phyloP scores from a whole-genome alignment of 2,888 invertebrate genomes.

The Gasteruption jaculator region DNA sequence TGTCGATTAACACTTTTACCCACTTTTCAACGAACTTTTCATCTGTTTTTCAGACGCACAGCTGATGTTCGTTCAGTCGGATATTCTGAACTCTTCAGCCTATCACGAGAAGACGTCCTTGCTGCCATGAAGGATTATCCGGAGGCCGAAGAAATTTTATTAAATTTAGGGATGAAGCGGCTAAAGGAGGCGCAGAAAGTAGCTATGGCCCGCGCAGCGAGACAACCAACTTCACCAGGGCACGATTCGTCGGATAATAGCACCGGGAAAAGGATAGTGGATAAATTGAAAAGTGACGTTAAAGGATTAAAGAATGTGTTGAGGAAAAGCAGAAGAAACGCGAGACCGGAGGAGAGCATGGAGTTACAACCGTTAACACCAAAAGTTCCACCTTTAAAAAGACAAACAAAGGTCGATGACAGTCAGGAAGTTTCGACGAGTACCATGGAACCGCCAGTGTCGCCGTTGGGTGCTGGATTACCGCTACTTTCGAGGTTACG shows the following conservation, averaged over 20 bases:
- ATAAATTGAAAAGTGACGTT: slow-evolving; percentile 79
- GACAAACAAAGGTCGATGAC: slow-evolving; percentile 53
- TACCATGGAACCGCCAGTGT: slow-evolving; percentile 61
- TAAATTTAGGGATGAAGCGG: slow-evolving; percentile 79
- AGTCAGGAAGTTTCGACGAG: slow-evolving; percentile 39
- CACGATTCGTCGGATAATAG: slow-evolving; percentile 60
- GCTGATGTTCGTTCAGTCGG: slow-evolving; percentile 95
- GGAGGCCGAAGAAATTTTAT: slow-evolving; percentile 91
- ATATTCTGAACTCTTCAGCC: slow-evolving; percentile 89
- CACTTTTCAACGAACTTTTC: not conserved
- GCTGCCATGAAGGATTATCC: slow-evolving; percentile 97
- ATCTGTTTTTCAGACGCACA: slow-evolving; percentile 68
- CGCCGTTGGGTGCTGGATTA: slow-evolving; percentile 79
- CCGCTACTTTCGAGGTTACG: slow-evolving; percentile 75
- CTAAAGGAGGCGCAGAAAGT: slow-evolving; percentile 70
- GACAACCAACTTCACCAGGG: slow-evolving; percentile 67
- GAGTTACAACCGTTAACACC: slow-evolving; percentile 63
- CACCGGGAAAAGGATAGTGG: slow-evolving; percentile 72
- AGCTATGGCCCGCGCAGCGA: slow-evolving; percentile 53
- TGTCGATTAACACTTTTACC: not conserved
- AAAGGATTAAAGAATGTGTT: slow-evolving; percentile 65
- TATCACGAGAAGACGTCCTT: slow-evolving; percentile 90
- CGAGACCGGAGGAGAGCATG: slow-evolving; percentile 58
- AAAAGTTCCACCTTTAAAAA: slow-evolving; percentile 46
- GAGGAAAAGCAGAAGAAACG: slow-evolving; percentile 54